Evolutionary conservation across 2,797 vertebrate species (phyloP).

Genomic region (Silurus lanzhouensis): DNA sequence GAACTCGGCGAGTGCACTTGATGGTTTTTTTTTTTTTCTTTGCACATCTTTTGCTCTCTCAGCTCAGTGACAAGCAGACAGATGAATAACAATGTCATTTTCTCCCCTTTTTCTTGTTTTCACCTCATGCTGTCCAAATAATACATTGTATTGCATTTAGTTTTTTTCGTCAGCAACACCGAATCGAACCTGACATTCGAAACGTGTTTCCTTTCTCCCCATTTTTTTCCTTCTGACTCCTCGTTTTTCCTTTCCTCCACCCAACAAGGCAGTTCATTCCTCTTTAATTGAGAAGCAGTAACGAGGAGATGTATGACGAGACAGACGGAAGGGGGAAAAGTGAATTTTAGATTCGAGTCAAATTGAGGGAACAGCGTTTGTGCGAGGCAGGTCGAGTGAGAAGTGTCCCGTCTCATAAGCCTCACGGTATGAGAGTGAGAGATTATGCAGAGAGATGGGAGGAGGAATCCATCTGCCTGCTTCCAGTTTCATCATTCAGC

Average conservation of each 20-base stretch:
- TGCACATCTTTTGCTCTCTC: conserved; percentile 75
- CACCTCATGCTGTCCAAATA: conserved; percentile 76
- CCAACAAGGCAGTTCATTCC: conserved; percentile 78
- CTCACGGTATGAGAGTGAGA: not conserved
- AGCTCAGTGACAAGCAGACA: conserved; percentile 79
- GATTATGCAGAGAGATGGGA: conserved; percentile 23
- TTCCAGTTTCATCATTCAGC: conserved; percentile 30
- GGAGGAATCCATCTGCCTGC: conserved; percentile 31
- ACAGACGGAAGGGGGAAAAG: conserved; percentile 20
- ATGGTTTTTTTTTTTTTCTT: conserved; percentile 72
- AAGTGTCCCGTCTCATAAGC: conserved; percentile 40
- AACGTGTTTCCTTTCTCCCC: conserved; percentile 62
- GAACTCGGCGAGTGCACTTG: conserved; percentile 72
- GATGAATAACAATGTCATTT: conserved; percentile 84
- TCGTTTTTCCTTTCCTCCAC: conserved; percentile 61
- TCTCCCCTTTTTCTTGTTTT: conserved; percentile 59
- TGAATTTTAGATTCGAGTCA: conserved; percentile 70
- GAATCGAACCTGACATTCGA: conserved; percentile 88
- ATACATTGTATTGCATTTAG: conserved; percentile 83
- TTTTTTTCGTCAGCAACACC: conserved; percentile 73
- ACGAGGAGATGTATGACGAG: conserved; percentile 62
- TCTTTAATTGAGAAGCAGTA: conserved; percentile 77
- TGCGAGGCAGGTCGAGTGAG: conserved; percentile 33
- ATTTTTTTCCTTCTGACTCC: conserved; percentile 46
- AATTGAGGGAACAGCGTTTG: conserved; percentile 66